These are phyloP conservation scores for Nipponia nippon DNA, from an alignment of 2,113 vertebrate species.

Conservation along the genomic window DNA sequence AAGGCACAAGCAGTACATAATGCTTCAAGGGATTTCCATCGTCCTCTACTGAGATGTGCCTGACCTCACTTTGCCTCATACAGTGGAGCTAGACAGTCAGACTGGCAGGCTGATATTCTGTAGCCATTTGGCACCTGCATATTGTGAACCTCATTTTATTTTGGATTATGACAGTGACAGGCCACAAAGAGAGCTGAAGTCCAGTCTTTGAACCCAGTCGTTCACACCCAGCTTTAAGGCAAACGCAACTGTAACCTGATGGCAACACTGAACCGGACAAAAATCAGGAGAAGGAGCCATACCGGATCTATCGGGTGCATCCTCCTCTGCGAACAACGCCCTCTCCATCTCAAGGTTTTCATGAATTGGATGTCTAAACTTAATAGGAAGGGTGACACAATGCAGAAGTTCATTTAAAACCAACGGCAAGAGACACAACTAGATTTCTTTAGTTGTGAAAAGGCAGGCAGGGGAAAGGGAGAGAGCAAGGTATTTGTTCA, in stretches of 20 bases:
- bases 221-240: not conserved
- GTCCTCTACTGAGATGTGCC: not conserved
- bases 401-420: slow-evolving; percentile 53
- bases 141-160: not conserved
- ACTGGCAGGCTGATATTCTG: not conserved
- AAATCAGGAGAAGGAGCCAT: not conserved
- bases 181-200: not conserved
- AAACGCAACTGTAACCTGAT: not conserved
- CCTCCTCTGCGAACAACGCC: not conserved
- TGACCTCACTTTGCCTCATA: not conserved
- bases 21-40: not conserved
- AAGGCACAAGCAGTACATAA: not conserved
- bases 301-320: no score
- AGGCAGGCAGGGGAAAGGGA: not conserved
- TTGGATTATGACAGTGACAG: not conserved
- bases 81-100: not conserved
- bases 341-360: not conserved
- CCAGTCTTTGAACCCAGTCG: not conserved
- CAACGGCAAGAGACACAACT: slow-evolving; percentile 30
- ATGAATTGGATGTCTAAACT: not conserved
- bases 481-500: not conserved
- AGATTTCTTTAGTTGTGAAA: slow-evolving; percentile 7
- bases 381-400: slow-evolving; percentile 72
- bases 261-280: not conserved
- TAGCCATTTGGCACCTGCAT: not conserved